Percentiles rank a stretch among this genome's conserved stretches.
These are phyloP conservation scores for Acomys russatus DNA, from an alignment of 2,797 vertebrate species.

Conservation along the genomic window DNA sequence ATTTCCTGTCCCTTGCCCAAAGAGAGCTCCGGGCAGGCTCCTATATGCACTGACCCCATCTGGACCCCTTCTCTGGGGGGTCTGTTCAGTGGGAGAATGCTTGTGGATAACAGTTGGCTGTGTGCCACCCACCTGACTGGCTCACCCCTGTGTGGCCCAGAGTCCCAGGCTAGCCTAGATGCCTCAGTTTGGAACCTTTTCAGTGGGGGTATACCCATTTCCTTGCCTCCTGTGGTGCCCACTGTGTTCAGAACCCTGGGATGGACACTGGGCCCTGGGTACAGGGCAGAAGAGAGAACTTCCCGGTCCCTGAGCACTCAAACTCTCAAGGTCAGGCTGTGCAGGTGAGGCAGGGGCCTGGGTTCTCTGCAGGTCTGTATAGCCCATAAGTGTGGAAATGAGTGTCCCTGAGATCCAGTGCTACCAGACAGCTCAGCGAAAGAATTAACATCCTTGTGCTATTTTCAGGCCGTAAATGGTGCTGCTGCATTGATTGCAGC, in stretches of 20 bases:
- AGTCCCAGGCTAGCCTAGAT: neutral
- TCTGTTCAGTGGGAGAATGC: neutral
- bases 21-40: neutral
- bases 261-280: neutral
- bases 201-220: neutral
- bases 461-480: neutral
- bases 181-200: neutral
- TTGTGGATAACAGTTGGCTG: neutral
- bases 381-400: neutral
- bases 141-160: neutral
- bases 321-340: neutral
- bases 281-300: neutral
- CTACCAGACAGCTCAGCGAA: neutral
- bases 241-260: neutral
- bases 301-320: neutral
- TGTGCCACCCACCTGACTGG: neutral
- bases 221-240: neutral
- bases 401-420: neutral
- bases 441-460: neutral
- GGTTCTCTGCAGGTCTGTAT: neutral
- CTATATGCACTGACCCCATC: accelerated
- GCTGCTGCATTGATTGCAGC: neutral
- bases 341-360: accelerated
- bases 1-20: neutral
- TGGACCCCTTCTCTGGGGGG: neutral